These are phyloP conservation scores for Margarornis squamiger DNA, from an alignment of 2,797 vertebrate genomes.

Conservation along the genomic window DNA sequence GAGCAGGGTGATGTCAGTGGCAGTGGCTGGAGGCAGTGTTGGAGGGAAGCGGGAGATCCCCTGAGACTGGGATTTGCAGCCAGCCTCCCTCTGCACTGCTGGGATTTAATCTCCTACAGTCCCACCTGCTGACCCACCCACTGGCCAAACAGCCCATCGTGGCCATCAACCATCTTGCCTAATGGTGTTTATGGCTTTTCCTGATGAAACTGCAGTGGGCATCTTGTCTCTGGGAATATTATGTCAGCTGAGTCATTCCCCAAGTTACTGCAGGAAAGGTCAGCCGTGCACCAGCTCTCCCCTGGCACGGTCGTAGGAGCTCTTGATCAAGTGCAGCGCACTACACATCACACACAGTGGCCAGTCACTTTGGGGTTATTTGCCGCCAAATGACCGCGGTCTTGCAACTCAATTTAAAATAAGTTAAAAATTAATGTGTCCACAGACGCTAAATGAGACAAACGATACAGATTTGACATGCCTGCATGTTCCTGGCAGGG, in stretches of 20 bases:
- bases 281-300: background rate
- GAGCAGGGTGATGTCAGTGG: background rate
- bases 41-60: background rate
- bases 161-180: background rate
- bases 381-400: background rate
- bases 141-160: background rate
- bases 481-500: background rate
- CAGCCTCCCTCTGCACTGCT: background rate
- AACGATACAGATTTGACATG: background rate
- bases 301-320: background rate
- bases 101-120: background rate
- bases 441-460: background rate
- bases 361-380: background rate
- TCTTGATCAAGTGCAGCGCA: background rate
- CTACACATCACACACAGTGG: background rate
- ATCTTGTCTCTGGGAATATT: background rate
- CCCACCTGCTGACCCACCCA: background rate
- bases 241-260: slow-evolving; percentile 46
- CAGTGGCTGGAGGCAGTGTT: background rate
- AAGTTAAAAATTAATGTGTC: slow-evolving; percentile 30
- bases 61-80: background rate
- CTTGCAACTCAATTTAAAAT: slow-evolving; percentile 5
- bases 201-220: background rate
- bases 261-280: slow-evolving; percentile 29
- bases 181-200: background rate